Evolutionary conservation across 2,113 vertebrate genomes (phyloP).

Genomic region (Semnopithecus entellus): DNA sequence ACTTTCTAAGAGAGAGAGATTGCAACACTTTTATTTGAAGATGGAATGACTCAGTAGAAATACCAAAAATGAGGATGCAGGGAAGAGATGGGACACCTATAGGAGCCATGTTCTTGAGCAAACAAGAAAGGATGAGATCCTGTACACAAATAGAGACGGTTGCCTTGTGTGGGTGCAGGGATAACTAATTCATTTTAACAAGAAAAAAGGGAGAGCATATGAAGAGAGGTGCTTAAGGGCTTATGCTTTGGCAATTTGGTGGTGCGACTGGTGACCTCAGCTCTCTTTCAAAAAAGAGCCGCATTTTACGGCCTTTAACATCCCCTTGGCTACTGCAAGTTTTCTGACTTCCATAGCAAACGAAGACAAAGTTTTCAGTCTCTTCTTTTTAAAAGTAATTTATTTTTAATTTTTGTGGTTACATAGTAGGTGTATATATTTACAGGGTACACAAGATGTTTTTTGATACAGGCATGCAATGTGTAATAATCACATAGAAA

Average conservation of each 20-base stretch:
- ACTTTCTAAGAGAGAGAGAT: not conserved
- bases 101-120: not conserved
- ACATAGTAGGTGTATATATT: too few relatives aligned
- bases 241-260: not conserved
- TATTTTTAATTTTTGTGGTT: too few relatives aligned
- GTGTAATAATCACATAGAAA: too few relatives aligned
- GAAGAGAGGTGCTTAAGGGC: not conserved
- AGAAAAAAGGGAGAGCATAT: not conserved
- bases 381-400: not conserved
- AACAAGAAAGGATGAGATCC: not conserved
- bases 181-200: not conserved
- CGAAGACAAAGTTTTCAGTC: not conserved
- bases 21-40: not conserved
- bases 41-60: not conserved
- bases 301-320: not conserved
- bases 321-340: not conserved
- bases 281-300: not conserved
- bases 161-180: rapidly evolving
- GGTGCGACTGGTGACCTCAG: not conserved
- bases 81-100: not conserved
- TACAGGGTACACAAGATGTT: too few relatives aligned
- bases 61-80: not conserved
- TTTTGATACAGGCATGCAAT: too few relatives aligned
- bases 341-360: not conserved
- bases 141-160: rapidly evolving